Conservation (phyloP, 2,113 vertebrate species). For the Cyanoliseus patagonus region DNA sequence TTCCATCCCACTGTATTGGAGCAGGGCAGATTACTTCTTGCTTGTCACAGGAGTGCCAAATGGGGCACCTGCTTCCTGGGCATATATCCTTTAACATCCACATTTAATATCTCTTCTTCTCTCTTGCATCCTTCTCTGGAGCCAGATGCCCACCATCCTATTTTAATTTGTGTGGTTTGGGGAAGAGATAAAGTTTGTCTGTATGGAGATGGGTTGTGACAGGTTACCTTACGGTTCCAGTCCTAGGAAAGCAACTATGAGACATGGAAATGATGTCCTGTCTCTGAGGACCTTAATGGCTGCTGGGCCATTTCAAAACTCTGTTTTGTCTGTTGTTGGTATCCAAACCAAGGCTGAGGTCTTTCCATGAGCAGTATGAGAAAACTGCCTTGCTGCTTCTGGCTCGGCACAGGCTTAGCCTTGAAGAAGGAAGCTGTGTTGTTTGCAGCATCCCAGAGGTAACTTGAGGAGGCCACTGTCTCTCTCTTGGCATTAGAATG, state of each 20-base stretch:
- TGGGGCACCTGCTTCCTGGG: background rate
- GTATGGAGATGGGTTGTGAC: background rate
- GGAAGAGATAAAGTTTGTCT: background rate
- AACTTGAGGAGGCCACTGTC: background rate
- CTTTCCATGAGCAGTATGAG: background rate
- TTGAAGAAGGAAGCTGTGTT: background rate
- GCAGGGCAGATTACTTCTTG: background rate
- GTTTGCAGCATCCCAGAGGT: background rate
- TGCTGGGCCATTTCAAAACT: background rate
- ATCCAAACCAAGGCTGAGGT: background rate
- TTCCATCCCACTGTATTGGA: background rate
- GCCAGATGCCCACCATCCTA: background rate
- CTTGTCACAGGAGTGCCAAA: background rate
- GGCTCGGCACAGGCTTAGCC: accelerated
- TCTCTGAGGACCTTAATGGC: background rate
- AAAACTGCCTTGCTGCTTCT: background rate
- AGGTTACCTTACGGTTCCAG: background rate
- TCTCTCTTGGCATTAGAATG: background rate
- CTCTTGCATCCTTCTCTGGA: background rate
- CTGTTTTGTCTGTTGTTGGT: background rate
- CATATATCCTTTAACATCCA: background rate
- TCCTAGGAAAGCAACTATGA: background rate
- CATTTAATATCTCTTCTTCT: background rate
- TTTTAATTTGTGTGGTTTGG: background rate
- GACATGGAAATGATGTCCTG: background rate